Evolutionary conservation across 2,113 vertebrate species (phyloP), one percentile per base, ranked within the genome.

Genomic region (Orcinus orca): DNA sequence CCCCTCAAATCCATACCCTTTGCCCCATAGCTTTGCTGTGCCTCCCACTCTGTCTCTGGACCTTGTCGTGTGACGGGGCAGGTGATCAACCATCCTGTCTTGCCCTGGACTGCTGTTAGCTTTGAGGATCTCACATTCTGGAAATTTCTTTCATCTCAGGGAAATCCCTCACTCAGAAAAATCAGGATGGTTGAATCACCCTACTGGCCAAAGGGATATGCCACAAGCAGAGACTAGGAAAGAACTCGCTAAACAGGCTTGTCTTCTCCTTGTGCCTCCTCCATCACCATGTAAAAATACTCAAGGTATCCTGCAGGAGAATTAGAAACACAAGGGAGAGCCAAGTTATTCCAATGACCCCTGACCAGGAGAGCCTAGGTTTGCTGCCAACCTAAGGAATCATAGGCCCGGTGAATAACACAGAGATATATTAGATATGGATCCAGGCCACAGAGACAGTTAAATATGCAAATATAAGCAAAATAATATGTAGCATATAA

Each of bases 381-480:
- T 36, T 31, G 11, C 6, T 20, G 33, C n/a, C 1, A 44, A 29
- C 29, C 3, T 23, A 29, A 73, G 2, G 2, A 55, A 6, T 70
- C 20, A 67, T 12, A 44, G 3, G 1, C 6, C n/a, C 31, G 25
- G 36, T 47, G 3, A 73, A 55, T 63, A 73, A n/a, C 25, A 71
- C 15, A 63, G 47, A 84, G 29, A 73, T 25, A 11, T 8, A 63
- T 63, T 55, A 76, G 15, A 29, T 9, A 50, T 38, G 18, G 26
- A 85, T 58, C 31, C 29, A 93, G 17, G 53, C 31, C 68, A 92
- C 31, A 36, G 67, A 93, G n/a, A 88, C 23, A 93, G 62, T 90
- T 76, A 47, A 17, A 93, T 88, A 33, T 77, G 25, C 11, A 95
- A 93, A 73, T 81, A 55, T 7, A 85, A 67, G 25, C 36, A 79